A percentile compares a stretch with the other conserved stretches of the same genome.
These are phyloP conservation scores for Allacma fusca DNA, from an alignment of 2,888 invertebrate species.

Conservation along the genomic window DNA sequence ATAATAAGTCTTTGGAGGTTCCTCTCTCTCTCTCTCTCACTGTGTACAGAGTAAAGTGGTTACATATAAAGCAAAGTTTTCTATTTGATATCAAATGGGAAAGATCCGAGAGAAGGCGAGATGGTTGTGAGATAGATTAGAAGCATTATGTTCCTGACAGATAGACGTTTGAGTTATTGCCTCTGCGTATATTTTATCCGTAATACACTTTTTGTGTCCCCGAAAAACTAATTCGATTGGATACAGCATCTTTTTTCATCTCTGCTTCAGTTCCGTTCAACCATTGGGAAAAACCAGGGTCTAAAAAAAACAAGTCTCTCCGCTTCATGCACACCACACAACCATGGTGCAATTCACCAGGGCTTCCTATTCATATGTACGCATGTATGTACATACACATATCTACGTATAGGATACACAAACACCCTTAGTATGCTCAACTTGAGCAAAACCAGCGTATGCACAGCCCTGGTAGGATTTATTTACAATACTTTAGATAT, in stretches of 20 bases:
- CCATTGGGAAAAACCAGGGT: slow-evolving; percentile 43
- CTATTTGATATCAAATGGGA: slow-evolving; percentile 49
- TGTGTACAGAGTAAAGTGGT: background rate
- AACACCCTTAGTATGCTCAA: no score
- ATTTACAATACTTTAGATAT: no score
- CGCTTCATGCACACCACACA: slow-evolving; percentile 39
- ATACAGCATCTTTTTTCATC: slow-evolving; percentile 56
- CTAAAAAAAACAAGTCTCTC: slow-evolving; percentile 44
- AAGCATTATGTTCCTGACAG: slow-evolving; percentile 61
- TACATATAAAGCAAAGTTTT: slow-evolving; percentile 43
- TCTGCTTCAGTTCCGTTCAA: slow-evolving; percentile 52
- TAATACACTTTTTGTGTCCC: slow-evolving; percentile 58
- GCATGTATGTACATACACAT: background rate
- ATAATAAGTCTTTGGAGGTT: background rate
- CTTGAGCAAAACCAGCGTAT: no score
- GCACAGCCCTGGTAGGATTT: no score
- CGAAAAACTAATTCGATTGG: slow-evolving; percentile 56
- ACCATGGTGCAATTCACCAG: slow-evolving; percentile 15
- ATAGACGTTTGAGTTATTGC: slow-evolving; percentile 61
- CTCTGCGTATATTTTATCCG: slow-evolving; percentile 54
- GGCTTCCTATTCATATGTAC: background rate
- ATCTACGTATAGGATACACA: background rate
- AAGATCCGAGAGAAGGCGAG: slow-evolving; percentile 57
- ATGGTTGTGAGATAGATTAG: slow-evolving; percentile 61
- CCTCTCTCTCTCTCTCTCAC: background rate